Evolutionary conservation across 2,888 invertebrate species (phyloP).

Genomic region (Choristoneura rosaceana): DNA sequence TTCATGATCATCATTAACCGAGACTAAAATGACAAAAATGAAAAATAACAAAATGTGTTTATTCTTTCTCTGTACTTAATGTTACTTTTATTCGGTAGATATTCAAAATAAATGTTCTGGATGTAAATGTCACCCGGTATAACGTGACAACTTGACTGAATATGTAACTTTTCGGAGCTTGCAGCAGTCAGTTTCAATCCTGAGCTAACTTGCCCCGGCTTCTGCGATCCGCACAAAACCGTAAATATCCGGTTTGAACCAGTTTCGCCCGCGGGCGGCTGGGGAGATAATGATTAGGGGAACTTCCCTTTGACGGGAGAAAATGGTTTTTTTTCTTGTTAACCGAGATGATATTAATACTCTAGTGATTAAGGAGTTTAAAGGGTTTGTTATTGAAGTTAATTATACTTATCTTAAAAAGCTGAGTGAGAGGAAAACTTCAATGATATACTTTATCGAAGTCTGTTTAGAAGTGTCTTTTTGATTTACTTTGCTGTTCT

Average conservation of each 20-base stretch:
- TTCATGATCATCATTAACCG: too few species aligned
- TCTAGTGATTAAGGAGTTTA: slow-evolving; percentile 14
- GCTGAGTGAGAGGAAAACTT: neutral
- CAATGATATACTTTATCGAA: too few species aligned
- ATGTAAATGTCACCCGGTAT: neutral
- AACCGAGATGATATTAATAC: slow-evolving; percentile 33
- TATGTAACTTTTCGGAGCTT: slow-evolving; percentile 14
- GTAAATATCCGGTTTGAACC: slow-evolving; percentile 44
- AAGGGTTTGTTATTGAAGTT: neutral
- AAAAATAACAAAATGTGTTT: too few species aligned
- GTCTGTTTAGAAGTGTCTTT: too few species aligned
- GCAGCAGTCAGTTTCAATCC: slow-evolving; percentile 12
- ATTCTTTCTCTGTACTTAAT: too few species aligned
- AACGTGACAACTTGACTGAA: neutral
- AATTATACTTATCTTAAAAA: neutral
- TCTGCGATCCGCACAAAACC: slow-evolving; percentile 21
- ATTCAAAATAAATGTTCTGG: too few species aligned
- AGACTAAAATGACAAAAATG: too few species aligned
- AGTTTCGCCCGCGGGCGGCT: slow-evolving; percentile 33
- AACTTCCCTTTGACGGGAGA: slow-evolving; percentile 50
- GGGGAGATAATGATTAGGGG: slow-evolving; percentile 51
- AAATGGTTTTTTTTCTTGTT: slow-evolving; percentile 49
- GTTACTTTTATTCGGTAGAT: too few species aligned
- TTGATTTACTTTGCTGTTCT: too few species aligned
- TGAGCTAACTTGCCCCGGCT: slow-evolving; percentile 12